Evolutionary conservation across 1,140 invertebrate species (phyloP).

Genomic region (Trachymyrmex cornetzi): DNA sequence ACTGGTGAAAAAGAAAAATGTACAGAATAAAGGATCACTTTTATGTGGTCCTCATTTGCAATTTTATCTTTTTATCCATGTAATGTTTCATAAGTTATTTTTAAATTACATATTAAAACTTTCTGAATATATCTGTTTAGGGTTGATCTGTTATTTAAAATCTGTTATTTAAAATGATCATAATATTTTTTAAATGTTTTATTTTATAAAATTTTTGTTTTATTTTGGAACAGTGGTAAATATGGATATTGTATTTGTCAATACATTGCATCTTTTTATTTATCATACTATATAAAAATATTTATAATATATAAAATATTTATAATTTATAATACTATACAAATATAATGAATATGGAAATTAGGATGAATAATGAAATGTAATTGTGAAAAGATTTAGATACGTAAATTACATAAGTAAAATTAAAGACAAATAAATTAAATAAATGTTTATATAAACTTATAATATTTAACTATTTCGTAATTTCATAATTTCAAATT

Average conservation of each 20-base stretch:
- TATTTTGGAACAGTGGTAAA: not conserved
- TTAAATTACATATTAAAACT: slow-evolving; percentile 3
- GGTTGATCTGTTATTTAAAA: not conserved
- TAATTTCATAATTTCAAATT: not conserved
- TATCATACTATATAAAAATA: too few relatives aligned
- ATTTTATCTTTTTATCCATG: not conserved
- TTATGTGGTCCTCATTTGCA: not conserved
- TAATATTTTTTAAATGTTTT: not conserved
- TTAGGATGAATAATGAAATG: not conserved
- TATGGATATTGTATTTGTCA: not conserved
- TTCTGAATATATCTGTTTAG: not conserved
- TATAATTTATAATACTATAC: not conserved
- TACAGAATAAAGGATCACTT: slow-evolving; percentile 1
- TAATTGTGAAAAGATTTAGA: not conserved
- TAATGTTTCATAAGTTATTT: not conserved
- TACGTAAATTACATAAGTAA: not conserved
- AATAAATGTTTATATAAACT: not conserved
- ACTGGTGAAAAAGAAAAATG: slow-evolving; percentile 38
- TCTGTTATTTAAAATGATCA: not conserved
- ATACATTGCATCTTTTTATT: not conserved
- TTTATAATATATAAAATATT: too few relatives aligned
- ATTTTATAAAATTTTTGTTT: not conserved
- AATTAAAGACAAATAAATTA: not conserved
- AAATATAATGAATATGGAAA: not conserved
- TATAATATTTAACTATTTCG: not conserved